Conservation (phyloP, 2,797 vertebrate genomes). For the Adrianichthys oophorus region DNA sequence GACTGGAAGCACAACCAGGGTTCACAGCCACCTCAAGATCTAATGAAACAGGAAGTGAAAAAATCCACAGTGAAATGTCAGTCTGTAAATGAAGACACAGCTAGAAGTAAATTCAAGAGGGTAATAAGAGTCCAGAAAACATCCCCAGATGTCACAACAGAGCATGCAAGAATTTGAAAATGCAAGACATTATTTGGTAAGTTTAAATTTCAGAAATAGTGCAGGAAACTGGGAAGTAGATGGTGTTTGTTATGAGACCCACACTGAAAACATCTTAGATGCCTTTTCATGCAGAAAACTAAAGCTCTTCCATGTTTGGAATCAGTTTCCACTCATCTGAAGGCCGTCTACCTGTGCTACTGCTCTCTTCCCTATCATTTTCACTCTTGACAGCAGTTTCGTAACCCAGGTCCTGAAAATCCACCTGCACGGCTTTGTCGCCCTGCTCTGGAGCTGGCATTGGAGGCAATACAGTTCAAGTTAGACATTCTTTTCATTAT, state of each 20-base stretch:
- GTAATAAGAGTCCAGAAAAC: slow-evolving; percentile 52
- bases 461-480: slow-evolving; percentile 66
- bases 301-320: slow-evolving; percentile 43
- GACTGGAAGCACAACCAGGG: slow-evolving; percentile 54
- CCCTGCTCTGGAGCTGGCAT: slow-evolving; percentile 73
- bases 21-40: slow-evolving; percentile 70
- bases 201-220: slow-evolving; percentile 31
- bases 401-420: slow-evolving; percentile 76
- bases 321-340: slow-evolving; percentile 66
- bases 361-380: slow-evolving; percentile 79
- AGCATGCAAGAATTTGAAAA: slow-evolving; percentile 62
- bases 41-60: slow-evolving; percentile 38
- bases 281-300: slow-evolving; percentile 67
- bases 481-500: slow-evolving; percentile 12
- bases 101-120: slow-evolving; percentile 31
- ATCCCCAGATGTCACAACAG: slow-evolving; percentile 41
- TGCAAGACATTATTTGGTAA: slow-evolving; percentile 20
- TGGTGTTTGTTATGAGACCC: slow-evolving; percentile 13
- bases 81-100: slow-evolving; percentile 17
- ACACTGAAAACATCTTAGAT: slow-evolving; percentile 20
- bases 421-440: slow-evolving; percentile 79
- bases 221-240: slow-evolving; percentile 47
- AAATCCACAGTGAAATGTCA: slow-evolving; percentile 9
- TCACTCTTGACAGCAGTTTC: slow-evolving; percentile 80
- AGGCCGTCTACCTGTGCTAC: slow-evolving; percentile 79